A percentile compares a stretch with the other conserved stretches of the same genome.
Conservation (phyloP, 2,888 invertebrate genomes). For the Oscheius sp. region DNA sequence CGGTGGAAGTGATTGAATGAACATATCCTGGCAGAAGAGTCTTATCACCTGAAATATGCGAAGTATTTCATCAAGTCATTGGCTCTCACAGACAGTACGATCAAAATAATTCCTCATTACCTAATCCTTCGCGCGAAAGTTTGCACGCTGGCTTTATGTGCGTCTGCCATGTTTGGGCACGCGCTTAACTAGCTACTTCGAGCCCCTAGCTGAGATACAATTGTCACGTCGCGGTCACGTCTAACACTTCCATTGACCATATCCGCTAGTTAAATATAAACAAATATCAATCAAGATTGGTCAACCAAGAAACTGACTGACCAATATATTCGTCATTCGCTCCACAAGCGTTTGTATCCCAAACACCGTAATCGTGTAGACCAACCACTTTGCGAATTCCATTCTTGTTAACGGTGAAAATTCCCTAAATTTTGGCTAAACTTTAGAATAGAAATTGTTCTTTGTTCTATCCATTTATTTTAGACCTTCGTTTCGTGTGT, state of each 20-base stretch:
- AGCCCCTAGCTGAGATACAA: constrained; percentile 27
- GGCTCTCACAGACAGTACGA: constrained; percentile 22
- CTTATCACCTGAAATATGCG: constrained; percentile 66
- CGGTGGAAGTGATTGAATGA: constrained; percentile 69
- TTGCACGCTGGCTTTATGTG: constrained; percentile 21
- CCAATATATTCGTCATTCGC: constrained; percentile 68
- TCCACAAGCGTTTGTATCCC: constrained; percentile 67
- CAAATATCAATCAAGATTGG: background rate
- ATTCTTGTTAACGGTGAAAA: constrained; percentile 67
- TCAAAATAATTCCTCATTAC: constrained; percentile 31
- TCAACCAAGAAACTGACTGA: constrained; percentile 22
- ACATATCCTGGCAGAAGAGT: constrained; percentile 68
- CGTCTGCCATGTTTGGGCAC: constrained; percentile 26
- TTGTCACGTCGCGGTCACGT: constrained; percentile 29
- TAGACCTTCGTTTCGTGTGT: constrained; percentile 1
- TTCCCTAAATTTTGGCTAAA: constrained; percentile 54
- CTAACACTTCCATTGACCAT: constrained; percentile 16
- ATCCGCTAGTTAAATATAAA: constrained; percentile 1
- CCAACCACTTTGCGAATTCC: constrained; percentile 67
- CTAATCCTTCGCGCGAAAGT: constrained; percentile 29
- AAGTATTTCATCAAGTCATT: no score
- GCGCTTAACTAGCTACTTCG: constrained; percentile 28
- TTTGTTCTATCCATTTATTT: background rate
- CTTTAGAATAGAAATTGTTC: background rate
- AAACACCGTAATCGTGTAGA: constrained; percentile 67